A percentile compares a stretch with the other conserved stretches of the same genome.
These are phyloP conservation scores for Acrocera orbiculus DNA, from an alignment of 2,888 invertebrate genomes.

Conservation along the genomic window DNA sequence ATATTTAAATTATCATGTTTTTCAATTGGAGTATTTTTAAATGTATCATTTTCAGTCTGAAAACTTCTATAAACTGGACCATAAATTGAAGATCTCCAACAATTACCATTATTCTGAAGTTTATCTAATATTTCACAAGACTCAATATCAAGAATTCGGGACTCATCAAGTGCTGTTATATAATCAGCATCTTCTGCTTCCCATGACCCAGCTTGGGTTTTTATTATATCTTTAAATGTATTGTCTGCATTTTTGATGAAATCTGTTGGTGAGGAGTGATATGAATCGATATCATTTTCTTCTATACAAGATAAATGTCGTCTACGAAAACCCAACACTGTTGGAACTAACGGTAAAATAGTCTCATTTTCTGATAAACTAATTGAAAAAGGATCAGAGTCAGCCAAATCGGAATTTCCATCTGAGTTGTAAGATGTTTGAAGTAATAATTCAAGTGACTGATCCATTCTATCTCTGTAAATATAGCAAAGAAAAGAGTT, in stretches of 20 bases:
- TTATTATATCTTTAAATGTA: constrained; percentile 20
- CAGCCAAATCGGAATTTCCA: constrained; percentile 14
- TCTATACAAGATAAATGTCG: constrained; percentile 30
- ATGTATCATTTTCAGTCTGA: constrained; percentile 7
- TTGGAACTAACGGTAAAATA: constrained; percentile 6
- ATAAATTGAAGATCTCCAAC: constrained; percentile 5
- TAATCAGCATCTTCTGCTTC: constrained; percentile 18
- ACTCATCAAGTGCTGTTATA: constrained; percentile 28
- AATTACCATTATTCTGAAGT: background rate
- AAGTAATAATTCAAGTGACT: constrained; percentile 10
- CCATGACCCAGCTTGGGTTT: constrained; percentile 7
- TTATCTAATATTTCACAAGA: constrained; percentile 23
- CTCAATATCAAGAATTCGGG: constrained; percentile 22
- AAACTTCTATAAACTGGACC: constrained; percentile 4
- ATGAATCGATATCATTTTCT: constrained; percentile 29
- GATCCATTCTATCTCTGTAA: too few relatives aligned
- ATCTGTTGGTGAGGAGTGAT: constrained; percentile 25
- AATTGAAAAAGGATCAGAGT: constrained; percentile 11
- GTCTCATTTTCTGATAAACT: too few relatives aligned
- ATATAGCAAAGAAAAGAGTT: too few relatives aligned
- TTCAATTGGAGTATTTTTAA: background rate
- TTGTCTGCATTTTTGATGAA: constrained; percentile 26
- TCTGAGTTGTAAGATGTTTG: constrained; percentile 14
- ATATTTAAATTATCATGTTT: constrained; percentile 12
- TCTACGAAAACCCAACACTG: constrained; percentile 24